A percentile compares a stretch with the other conserved stretches of the same genome.
Evolutionary conservation across 1,140 invertebrate species (phyloP).

Genomic region (Papilio aristodemus): DNA sequence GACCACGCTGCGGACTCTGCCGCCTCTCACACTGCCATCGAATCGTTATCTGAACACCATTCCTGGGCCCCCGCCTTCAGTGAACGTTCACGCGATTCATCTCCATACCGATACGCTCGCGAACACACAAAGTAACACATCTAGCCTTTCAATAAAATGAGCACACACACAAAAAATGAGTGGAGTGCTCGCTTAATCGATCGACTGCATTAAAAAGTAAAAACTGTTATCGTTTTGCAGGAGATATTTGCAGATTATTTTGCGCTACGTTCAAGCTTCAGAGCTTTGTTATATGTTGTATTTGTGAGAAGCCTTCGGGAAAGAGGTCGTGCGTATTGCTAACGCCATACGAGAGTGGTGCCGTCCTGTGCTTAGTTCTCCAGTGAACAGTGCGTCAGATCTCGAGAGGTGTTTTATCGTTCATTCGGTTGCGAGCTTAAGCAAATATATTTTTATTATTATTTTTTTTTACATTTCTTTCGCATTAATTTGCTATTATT

Average conservation of each 20-base stretch:
- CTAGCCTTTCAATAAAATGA: conserved; percentile 49
- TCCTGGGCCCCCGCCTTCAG: conserved; percentile 63
- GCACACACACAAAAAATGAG: conserved; percentile 53
- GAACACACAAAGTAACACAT: conserved; percentile 45
- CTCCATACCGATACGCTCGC: conserved; percentile 45
- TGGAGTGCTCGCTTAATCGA: conserved; percentile 70
- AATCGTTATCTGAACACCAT: conserved; percentile 72
- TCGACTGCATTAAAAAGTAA: conserved; percentile 75
- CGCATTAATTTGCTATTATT: conserved; percentile 70
- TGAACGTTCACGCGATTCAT: conserved; percentile 61
- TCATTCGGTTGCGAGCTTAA: conserved; percentile 70
- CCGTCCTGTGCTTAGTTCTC: conserved; percentile 76
- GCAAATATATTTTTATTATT: conserved; percentile 43
- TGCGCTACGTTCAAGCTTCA: conserved; percentile 56
- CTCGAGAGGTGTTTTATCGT: conserved; percentile 66
- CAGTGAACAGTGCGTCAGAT: conserved; percentile 70
- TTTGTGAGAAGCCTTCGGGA: conserved; percentile 51
- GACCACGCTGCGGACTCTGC: conserved; percentile 72
- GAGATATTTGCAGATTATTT: conserved; percentile 66
- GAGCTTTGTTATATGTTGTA: conserved; percentile 49
- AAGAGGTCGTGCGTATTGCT: conserved; percentile 49
- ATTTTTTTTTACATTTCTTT: conserved; percentile 59
- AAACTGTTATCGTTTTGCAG: conserved; percentile 69
- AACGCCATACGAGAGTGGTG: conserved; percentile 57
- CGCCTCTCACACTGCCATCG: conserved; percentile 73